A percentile compares a stretch with the other conserved stretches of the same genome.
These are phyloP conservation scores for Aphidius ervi DNA, from an alignment of 1,140 invertebrate genomes.

Conservation along the genomic window DNA sequence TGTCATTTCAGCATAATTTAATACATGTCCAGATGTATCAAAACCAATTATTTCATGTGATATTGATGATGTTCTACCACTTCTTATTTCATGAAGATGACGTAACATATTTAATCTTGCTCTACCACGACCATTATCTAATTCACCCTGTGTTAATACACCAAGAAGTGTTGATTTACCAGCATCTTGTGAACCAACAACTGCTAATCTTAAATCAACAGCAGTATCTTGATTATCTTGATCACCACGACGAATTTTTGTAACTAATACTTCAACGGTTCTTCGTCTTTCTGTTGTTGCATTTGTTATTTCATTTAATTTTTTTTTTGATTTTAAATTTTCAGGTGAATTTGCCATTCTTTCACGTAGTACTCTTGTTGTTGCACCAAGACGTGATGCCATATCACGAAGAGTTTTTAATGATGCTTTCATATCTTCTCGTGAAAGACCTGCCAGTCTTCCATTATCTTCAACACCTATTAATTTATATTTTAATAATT, in stretches of 20 bases:
- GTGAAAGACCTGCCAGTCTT: constrained; percentile 72
- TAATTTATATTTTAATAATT: constrained; percentile 4
- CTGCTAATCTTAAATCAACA: constrained; percentile 84
- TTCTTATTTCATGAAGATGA: constrained; percentile 94
- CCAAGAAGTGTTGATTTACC: constrained; percentile 87
- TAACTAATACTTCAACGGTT: constrained; percentile 84
- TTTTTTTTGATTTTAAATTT: constrained; percentile 45
- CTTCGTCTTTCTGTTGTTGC: constrained; percentile 32
- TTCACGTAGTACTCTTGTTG: constrained; percentile 67
- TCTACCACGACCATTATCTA: constrained; percentile 92
- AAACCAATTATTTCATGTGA: constrained; percentile 96
- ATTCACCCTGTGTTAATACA: constrained; percentile 90
- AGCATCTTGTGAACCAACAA: constrained; percentile 88
- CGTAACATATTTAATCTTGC: constrained; percentile 93
- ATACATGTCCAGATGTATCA: constrained; percentile 63
- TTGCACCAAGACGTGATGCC: constrained; percentile 79
- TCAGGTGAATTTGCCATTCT: constrained; percentile 52
- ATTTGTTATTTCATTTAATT: constrained; percentile 29
- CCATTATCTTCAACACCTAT: constrained; percentile 87
- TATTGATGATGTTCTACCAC: constrained; percentile 92
- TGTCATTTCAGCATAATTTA: constrained; percentile 85
- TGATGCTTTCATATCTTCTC: constrained; percentile 76
- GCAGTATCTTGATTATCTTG: constrained; percentile 81
- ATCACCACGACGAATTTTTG: constrained; percentile 76
- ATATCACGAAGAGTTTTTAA: constrained; percentile 79